These are phyloP conservation scores for Acanthopagrus latus DNA, from an alignment of 2,797 vertebrate species.

Conservation along the genomic window DNA sequence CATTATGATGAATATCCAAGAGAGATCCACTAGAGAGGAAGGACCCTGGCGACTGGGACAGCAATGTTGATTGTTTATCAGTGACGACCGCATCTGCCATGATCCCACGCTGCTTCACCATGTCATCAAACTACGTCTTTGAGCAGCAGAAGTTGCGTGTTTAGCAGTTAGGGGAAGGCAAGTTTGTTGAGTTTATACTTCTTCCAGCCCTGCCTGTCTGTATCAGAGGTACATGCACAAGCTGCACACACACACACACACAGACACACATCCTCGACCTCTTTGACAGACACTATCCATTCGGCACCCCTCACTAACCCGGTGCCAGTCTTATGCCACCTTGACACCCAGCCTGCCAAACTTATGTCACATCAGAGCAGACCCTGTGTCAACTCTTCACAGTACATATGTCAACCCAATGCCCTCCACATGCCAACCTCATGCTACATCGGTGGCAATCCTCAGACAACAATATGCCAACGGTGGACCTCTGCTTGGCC, in stretches of 20 bases:
- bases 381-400: constrained; percentile 75
- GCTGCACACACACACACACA: background rate
- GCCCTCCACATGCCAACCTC: constrained; percentile 78
- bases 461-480: constrained; percentile 73
- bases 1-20: too few species aligned
- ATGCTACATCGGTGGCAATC: constrained; percentile 73
- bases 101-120: too few species aligned
- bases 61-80: too few species aligned
- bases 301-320: constrained; percentile 69
- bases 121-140: too few species aligned
- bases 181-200: background rate
- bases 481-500: constrained; percentile 65
- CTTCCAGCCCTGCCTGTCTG: background rate
- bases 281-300: constrained; percentile 59
- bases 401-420: constrained; percentile 76
- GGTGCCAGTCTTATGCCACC: constrained; percentile 75
- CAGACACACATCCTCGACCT: constrained; percentile 38
- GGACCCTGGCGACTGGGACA: too few species aligned
- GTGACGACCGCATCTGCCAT: too few species aligned
- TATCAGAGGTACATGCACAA: constrained; percentile 9
- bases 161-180: background rate
- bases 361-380: constrained; percentile 78
- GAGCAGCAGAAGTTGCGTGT: too few species aligned
- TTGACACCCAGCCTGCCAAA: constrained; percentile 79
- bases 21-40: too few species aligned